A percentile compares a stretch with the other conserved stretches of the same genome.
These are phyloP conservation scores for Peromyscus eremicus DNA, from an alignment of 2,797 vertebrate species.

Conservation along the genomic window DNA sequence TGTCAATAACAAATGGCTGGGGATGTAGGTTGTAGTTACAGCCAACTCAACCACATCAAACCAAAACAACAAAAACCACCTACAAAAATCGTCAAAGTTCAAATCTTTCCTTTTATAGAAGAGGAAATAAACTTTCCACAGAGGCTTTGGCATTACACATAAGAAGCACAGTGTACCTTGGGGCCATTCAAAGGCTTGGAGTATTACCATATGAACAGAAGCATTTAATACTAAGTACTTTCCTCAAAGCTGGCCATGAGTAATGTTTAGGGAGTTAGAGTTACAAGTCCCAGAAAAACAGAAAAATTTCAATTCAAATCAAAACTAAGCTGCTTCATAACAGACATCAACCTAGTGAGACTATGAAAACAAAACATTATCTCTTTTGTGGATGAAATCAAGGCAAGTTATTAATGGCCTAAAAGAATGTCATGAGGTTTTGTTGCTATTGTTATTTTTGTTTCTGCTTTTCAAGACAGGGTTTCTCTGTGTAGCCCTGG, in stretches of 20 bases:
- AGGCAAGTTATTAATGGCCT: constrained; percentile 16
- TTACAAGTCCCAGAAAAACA: constrained; percentile 14
- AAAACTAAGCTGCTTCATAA: neutral
- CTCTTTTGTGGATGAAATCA: constrained; percentile 39
- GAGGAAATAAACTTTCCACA: neutral
- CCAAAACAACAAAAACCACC: neutral
- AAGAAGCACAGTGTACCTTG: neutral
- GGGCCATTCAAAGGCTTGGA: constrained; percentile 14
- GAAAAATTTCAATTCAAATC: constrained; percentile 31
- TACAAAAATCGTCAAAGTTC: neutral
- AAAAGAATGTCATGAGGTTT: neutral
- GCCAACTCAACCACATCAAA: neutral
- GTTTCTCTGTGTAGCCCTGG: neutral
- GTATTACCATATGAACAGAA: constrained; percentile 22
- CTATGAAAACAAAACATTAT: neutral
- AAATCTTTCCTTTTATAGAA: constrained; percentile 44
- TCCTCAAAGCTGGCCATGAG: neutral
- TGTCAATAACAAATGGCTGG: neutral
- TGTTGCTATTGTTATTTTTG: neutral
- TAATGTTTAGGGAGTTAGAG: neutral
- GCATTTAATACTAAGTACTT: neutral
- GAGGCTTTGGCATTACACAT: neutral
- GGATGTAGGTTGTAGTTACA: neutral
- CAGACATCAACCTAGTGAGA: neutral
- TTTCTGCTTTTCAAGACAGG: neutral